These are phyloP conservation scores for Thereva nobilitata DNA, from an alignment of 2,888 invertebrate genomes.

Conservation along the genomic window DNA sequence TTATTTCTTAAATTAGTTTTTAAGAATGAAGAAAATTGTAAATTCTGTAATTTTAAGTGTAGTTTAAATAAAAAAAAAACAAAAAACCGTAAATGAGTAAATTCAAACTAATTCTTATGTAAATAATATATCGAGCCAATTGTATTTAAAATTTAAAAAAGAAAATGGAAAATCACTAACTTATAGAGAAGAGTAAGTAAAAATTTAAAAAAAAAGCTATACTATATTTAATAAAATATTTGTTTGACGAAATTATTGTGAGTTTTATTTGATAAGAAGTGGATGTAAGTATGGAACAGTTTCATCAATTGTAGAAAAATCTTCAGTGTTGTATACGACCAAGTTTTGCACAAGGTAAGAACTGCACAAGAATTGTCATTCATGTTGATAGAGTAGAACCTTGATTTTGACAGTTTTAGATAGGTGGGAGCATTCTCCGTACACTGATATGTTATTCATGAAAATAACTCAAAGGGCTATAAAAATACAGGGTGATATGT, in stretches of 20 bases:
- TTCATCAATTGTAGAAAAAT: no score
- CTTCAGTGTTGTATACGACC: no score
- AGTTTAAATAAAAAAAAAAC: neutral
- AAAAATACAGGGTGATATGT: no score
- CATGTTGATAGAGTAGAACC: no score
- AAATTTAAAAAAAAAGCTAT: constrained; percentile 14
- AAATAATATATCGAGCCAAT: constrained; percentile 33
- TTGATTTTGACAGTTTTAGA: no score
- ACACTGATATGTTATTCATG: no score
- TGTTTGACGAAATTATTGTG: constrained; percentile 36
- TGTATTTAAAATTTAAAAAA: constrained; percentile 19
- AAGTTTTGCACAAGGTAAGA: no score
- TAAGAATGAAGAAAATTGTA: constrained; percentile 8
- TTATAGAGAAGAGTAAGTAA: constrained; percentile 34
- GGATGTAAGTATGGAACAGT: no score
- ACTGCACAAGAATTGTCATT: no score
- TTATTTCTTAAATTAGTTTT: neutral
- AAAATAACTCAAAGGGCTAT: no score
- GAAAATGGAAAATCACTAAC: constrained; percentile 28
- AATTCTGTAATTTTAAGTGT: constrained; percentile 23
- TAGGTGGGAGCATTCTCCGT: no score
- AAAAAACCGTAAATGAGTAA: no score
- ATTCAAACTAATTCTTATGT: constrained; percentile 23
- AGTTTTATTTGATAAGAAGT: constrained; percentile 4
- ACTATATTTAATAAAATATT: constrained; percentile 42